phyloP scores from a whole-genome alignment of 2,797 vertebrate genomes.

The Lepilemur ruficaudatus region DNA sequence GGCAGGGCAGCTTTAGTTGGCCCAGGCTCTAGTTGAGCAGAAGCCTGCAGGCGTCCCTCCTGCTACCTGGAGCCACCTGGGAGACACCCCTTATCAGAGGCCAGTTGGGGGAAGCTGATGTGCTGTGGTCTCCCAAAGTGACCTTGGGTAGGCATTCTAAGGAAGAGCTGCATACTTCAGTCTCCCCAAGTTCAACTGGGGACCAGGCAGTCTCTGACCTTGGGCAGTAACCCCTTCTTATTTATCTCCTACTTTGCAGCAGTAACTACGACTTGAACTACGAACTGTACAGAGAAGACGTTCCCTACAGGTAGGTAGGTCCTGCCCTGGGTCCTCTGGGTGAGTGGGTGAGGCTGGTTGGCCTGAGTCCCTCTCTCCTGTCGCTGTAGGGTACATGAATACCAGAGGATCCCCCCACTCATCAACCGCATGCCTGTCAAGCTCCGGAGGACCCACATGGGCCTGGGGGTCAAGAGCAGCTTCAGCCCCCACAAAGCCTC shows the following conservation, averaged over 20 bases:
- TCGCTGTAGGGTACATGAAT: slow-evolving; percentile 63
- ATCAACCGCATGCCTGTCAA: slow-evolving; percentile 73
- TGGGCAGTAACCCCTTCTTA: not conserved
- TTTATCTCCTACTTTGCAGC: slow-evolving; percentile 48
- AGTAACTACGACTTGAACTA: slow-evolving; percentile 69
- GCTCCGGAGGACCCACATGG: slow-evolving; percentile 5
- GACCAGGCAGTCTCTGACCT: not conserved
- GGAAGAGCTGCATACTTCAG: not conserved
- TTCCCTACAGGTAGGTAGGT: slow-evolving; percentile 41
- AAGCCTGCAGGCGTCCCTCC: not conserved
- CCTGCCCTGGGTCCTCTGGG: not conserved
- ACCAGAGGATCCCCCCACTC: slow-evolving; percentile 78
- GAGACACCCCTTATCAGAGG: not conserved
- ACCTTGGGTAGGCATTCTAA: not conserved
- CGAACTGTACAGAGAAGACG: slow-evolving; percentile 49
- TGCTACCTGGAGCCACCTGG: not conserved
- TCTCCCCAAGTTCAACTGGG: not conserved
- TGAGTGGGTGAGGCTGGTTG: not conserved
- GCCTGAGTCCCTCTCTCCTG: fast-evolving
- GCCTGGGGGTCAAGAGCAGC: slow-evolving; percentile 60
- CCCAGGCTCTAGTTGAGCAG: not conserved
- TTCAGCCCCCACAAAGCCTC: not conserved
- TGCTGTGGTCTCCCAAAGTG: slow-evolving; percentile 1
- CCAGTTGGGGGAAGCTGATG: not conserved
- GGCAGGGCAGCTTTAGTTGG: not conserved